Percentiles rank a stretch among this genome's conserved stretches.
These are phyloP conservation scores for Upupa epops DNA, from an alignment of 2,113 vertebrate species.

Conservation along the genomic window DNA sequence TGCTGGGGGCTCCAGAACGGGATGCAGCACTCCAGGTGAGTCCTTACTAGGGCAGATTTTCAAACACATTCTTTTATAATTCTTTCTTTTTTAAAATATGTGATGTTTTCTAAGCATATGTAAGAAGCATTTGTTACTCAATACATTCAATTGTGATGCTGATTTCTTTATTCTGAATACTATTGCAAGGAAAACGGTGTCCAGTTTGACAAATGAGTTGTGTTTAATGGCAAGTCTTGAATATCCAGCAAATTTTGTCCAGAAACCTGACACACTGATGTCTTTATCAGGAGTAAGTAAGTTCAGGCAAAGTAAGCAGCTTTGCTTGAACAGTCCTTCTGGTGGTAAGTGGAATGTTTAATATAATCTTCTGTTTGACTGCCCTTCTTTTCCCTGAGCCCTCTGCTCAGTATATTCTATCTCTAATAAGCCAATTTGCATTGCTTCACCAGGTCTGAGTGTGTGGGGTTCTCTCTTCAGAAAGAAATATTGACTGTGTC, in stretches of 20 bases:
- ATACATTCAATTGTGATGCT: not conserved
- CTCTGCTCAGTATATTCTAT: not conserved
- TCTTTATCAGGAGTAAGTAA: not conserved
- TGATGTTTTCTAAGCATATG: not conserved
- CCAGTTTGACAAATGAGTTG: not conserved
- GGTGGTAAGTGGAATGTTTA: not conserved
- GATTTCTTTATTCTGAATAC: not conserved
- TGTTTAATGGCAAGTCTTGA: not conserved
- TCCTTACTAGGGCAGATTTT: not conserved
- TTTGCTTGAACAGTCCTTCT: not conserved
- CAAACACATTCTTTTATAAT: not conserved
- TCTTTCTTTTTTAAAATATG: not conserved
- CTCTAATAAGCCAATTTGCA: not conserved
- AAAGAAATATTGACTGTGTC: not conserved
- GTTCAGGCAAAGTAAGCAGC: not conserved
- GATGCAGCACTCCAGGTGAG: too few relatives aligned
- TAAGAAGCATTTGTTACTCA: not conserved
- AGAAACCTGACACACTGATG: not conserved
- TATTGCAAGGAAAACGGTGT: not conserved
- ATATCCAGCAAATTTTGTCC: not conserved
- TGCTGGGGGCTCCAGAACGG: too few relatives aligned
- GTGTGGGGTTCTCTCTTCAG: not conserved
- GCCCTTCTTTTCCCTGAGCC: not conserved
- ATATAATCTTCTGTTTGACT: not conserved
- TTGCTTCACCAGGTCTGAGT: not conserved